These are phyloP conservation scores for Chrysotoxum bicinctum DNA, from an alignment of 2,888 invertebrate genomes.

Conservation along the genomic window DNA sequence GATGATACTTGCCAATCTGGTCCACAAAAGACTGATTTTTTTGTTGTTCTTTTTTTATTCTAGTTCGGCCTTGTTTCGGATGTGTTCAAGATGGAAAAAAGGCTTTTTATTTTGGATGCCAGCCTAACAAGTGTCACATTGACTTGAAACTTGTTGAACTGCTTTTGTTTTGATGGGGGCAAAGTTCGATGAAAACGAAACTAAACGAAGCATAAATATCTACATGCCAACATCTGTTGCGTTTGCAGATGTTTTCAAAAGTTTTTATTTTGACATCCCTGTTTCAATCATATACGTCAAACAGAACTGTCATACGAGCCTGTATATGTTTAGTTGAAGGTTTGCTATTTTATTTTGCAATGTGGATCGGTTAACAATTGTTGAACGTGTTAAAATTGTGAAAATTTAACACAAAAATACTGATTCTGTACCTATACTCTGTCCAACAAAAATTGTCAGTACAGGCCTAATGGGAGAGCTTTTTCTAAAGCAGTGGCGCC, in stretches of 20 bases:
- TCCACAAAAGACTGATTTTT: conserved; percentile 7
- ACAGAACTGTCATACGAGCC: too few species aligned
- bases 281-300: too few species aligned
- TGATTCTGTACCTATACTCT: too few species aligned
- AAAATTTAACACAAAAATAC: too few species aligned
- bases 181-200: conserved; percentile 6
- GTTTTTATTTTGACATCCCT: background rate
- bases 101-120: conserved; percentile 10
- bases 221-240: conserved; percentile 14
- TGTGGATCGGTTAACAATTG: too few species aligned
- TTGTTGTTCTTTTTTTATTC: background rate
- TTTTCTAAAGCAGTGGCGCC: too few species aligned
- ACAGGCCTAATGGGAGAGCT: too few species aligned
- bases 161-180: conserved; percentile 14
- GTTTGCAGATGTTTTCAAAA: conserved; percentile 6
- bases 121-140: conserved; percentile 5
- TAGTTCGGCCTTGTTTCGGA: background rate
- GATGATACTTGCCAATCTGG: conserved; percentile 7
- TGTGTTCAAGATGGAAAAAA: background rate
- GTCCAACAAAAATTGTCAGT: too few species aligned
- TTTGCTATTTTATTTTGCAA: too few species aligned
- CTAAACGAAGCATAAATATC: background rate
- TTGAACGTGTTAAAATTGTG: too few species aligned
- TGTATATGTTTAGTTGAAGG: too few species aligned
- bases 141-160: conserved; percentile 40